Evolutionary conservation across 1,140 invertebrate genomes (phyloP).

Genomic region (Bactericera cockerelli): DNA sequence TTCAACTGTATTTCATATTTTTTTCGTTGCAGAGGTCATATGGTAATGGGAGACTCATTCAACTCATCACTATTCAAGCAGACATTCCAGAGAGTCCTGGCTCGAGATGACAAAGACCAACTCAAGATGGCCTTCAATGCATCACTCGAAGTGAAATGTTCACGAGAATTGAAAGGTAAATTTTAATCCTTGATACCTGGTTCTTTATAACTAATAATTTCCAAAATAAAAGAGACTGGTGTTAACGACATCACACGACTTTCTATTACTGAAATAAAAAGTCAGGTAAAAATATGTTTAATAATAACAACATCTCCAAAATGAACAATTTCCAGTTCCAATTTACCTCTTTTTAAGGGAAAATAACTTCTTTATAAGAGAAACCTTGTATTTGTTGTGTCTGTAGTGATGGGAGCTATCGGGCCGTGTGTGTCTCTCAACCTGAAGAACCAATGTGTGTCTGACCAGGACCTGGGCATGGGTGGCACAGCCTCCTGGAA

Average conservation of each 20-base stretch:
- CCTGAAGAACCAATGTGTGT: slow-evolving; percentile 75
- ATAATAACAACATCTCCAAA: no score
- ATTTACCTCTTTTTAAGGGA: no score
- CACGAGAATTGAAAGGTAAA: slow-evolving; percentile 64
- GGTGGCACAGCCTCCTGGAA: slow-evolving; percentile 98
- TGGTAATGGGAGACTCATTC: slow-evolving; percentile 99
- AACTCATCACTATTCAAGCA: slow-evolving; percentile 98
- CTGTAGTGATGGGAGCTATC: slow-evolving; percentile 83
- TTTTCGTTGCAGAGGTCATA: slow-evolving; percentile 65
- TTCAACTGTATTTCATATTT: no score
- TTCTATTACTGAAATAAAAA: no score
- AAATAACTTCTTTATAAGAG: no score
- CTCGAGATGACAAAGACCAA: slow-evolving; percentile 78
- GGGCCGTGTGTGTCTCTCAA: slow-evolving; percentile 91
- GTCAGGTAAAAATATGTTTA: no score
- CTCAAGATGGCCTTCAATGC: slow-evolving; percentile 98
- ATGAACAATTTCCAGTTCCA: no score
- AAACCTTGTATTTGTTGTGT: no score
- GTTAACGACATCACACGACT: no score
- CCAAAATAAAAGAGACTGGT: no score
- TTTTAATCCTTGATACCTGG: no score
- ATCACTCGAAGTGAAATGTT: slow-evolving; percentile 88
- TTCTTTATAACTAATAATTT: no score
- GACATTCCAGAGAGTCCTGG: slow-evolving; percentile 94
- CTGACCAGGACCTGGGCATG: slow-evolving; percentile 92